These are phyloP conservation scores for Pyrrhia umbra DNA, from an alignment of 2,888 invertebrate genomes.

Conservation along the genomic window DNA sequence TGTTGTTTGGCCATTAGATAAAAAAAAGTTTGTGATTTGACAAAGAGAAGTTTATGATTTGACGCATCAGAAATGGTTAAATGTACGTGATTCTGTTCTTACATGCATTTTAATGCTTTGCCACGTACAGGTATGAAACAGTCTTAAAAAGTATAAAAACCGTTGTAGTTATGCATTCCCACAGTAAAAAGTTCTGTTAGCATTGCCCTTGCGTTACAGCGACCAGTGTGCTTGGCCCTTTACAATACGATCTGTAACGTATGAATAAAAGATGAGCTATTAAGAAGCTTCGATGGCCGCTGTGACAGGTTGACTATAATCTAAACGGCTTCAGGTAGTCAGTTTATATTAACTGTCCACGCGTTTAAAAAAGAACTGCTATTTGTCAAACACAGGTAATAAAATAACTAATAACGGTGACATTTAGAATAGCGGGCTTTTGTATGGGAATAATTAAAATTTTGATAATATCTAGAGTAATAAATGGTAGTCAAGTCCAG, in stretches of 20 bases:
- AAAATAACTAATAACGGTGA: conserved; percentile 5
- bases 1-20: too few relatives aligned
- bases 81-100: too few relatives aligned
- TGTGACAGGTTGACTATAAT: conserved; percentile 47
- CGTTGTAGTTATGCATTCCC: too few relatives aligned
- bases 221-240: conserved; percentile 9
- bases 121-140: too few relatives aligned
- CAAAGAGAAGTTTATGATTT: too few relatives aligned
- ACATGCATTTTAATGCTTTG: too few relatives aligned
- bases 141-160: too few relatives aligned
- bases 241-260: neutral
- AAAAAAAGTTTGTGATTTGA: too few relatives aligned
- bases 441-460: conserved; percentile 3
- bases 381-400: conserved; percentile 23
- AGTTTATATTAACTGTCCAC: conserved; percentile 30
- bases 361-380: neutral
- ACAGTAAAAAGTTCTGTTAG: too few relatives aligned
- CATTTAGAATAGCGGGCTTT: conserved; percentile 1
- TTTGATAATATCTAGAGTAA: conserved; percentile 27
- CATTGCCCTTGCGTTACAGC: neutral
- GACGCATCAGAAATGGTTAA: too few relatives aligned
- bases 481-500: conserved; percentile 20
- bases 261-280: conserved; percentile 52
- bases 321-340: conserved; percentile 24
- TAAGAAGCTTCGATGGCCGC: conserved; percentile 21